Conservation (phyloP, 2,797 vertebrate species). For the Clamator glandarius region DNA sequence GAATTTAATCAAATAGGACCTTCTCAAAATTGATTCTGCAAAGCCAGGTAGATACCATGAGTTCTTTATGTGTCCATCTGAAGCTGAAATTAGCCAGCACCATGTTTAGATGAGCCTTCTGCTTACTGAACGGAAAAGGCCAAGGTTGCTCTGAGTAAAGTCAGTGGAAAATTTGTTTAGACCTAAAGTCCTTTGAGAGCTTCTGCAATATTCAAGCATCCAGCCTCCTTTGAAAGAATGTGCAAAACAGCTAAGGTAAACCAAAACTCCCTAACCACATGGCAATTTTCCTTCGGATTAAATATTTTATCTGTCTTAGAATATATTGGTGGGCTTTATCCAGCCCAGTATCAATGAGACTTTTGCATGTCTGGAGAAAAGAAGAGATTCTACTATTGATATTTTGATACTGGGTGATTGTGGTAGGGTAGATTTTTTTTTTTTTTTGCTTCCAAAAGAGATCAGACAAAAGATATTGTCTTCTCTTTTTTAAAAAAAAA, state of each 20-base stretch:
- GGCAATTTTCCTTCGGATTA: background rate
- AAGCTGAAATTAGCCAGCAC: background rate
- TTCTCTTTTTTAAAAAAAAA: background rate
- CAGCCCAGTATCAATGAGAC: background rate
- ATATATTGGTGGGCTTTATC: background rate
- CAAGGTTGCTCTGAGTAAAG: background rate
- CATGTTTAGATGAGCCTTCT: background rate
- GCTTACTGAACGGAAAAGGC: background rate
- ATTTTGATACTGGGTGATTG: background rate
- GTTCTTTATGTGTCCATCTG: background rate
- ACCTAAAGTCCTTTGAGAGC: background rate
- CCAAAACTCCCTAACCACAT: background rate
- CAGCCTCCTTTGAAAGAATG: background rate
- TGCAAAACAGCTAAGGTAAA: background rate
- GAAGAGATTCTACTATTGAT: background rate
- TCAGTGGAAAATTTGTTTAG: background rate
- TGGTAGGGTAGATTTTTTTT: background rate
- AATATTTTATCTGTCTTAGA: background rate
- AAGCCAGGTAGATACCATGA: background rate
- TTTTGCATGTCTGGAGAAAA: background rate
- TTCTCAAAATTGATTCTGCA: background rate
- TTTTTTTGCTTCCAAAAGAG: background rate
- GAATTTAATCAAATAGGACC: background rate
- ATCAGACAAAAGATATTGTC: background rate
- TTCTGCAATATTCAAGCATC: background rate